phyloP scores from a whole-genome alignment of 2,113 vertebrate species.

The Platanista minor region DNA sequence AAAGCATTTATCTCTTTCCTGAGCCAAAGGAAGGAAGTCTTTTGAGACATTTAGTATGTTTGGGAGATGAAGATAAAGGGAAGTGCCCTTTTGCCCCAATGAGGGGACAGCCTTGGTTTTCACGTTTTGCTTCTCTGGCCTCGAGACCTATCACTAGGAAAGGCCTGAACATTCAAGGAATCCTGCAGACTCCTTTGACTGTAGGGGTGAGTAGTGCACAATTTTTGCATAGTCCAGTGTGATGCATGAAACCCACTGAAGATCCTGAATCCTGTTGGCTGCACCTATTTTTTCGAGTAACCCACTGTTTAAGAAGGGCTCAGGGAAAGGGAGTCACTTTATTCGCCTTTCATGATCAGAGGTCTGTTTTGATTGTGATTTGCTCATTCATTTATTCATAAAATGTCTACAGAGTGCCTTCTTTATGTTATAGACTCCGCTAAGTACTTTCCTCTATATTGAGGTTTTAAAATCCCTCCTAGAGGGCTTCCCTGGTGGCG shows the following conservation, averaged over 20 bases:
- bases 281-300: neutral
- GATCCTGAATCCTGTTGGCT: neutral
- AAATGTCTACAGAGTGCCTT: neutral
- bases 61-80: constrained; percentile 60
- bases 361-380: neutral
- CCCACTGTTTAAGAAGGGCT: neutral
- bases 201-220: fast-evolving
- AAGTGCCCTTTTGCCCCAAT: neutral
- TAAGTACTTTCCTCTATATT: neutral
- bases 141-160: constrained; percentile 60
- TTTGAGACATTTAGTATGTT: neutral
- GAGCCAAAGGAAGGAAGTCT: constrained; percentile 74
- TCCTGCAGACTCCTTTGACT: fast-evolving
- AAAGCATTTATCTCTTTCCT: constrained; percentile 65
- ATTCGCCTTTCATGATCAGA: neutral
- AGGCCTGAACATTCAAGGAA: neutral
- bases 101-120: constrained; percentile 30
- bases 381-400: neutral
- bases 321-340: neutral
- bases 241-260: neutral
- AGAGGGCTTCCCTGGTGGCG: neutral
- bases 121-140: constrained; percentile 6
- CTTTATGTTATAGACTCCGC: neutral
- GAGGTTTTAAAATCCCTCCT: neutral
- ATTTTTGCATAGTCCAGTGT: fast-evolving